Percentiles rank a stretch among this genome's conserved stretches.
Evolutionary conservation across 2,888 invertebrate genomes (phyloP).

Genomic region (Abrostola tripartita): DNA sequence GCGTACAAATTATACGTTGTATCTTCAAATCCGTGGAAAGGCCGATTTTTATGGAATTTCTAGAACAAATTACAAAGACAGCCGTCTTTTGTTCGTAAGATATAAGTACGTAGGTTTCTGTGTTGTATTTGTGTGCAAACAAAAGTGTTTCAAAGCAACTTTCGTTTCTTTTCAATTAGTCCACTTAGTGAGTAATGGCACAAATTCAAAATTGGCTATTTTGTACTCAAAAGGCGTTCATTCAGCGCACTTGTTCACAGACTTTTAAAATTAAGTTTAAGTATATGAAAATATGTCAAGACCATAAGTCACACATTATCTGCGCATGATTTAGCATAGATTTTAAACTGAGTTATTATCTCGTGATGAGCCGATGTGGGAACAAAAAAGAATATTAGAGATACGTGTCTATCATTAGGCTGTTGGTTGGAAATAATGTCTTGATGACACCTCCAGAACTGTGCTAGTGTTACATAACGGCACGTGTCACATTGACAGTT

Average conservation of each 20-base stretch:
- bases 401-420: not conserved
- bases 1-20: not conserved
- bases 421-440: too few species aligned
- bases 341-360: not conserved
- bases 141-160: constrained; percentile 29
- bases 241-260: constrained; percentile 8
- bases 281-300: constrained; percentile 1
- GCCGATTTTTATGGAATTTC: not conserved
- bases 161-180: constrained; percentile 50
- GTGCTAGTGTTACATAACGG: too few species aligned
- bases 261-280: constrained; percentile 6
- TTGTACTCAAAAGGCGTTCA: constrained; percentile 16
- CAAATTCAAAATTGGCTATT: constrained; percentile 24
- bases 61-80: constrained; percentile 43
- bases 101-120: constrained; percentile 68
- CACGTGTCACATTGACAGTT: too few species aligned
- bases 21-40: not conserved
- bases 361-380: not conserved
- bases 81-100: constrained; percentile 59
- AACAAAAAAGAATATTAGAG: not conserved
- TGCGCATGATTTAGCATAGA: not conserved
- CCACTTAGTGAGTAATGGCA: constrained; percentile 20
- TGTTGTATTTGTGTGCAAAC: constrained; percentile 47
- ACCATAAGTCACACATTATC: not conserved
- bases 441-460: too few species aligned